Evolutionary conservation across 2,113 vertebrate species (phyloP).

Genomic region (Alectura lathami): DNA sequence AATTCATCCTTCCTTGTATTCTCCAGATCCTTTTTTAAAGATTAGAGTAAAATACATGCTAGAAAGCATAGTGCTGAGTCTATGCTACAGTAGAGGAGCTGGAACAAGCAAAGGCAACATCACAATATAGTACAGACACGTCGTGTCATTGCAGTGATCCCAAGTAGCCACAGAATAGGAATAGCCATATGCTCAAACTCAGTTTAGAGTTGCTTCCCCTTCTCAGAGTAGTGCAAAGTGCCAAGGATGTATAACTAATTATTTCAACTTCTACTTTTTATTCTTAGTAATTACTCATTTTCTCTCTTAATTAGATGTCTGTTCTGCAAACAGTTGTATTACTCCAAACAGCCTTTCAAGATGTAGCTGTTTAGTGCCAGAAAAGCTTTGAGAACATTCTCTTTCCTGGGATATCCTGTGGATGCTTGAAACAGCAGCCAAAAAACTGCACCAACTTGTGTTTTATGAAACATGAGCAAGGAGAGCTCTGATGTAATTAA

Average conservation of each 20-base stretch:
- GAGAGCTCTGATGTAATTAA: neutral
- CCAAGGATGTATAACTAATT: neutral
- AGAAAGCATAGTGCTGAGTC: neutral
- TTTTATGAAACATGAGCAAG: neutral
- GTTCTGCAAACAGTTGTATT: neutral
- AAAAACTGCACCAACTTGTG: neutral
- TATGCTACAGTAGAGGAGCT: neutral
- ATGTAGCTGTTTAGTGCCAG: neutral
- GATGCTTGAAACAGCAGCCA: neutral
- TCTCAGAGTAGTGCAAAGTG: neutral
- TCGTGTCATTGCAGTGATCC: neutral
- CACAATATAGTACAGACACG: neutral
- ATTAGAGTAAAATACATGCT: constrained; percentile 18
- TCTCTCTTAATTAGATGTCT: neutral
- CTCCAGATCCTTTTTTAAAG: neutral
- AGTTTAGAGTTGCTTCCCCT: neutral
- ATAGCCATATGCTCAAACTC: neutral
- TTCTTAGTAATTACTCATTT: neutral
- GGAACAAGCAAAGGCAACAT: neutral
- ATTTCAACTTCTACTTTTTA: neutral
- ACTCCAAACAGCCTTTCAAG: constrained; percentile 35
- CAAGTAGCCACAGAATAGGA: neutral
- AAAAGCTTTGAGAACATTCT: constrained; percentile 1
- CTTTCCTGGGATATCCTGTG: constrained; percentile 15
- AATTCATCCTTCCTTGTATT: neutral